These are phyloP conservation scores for Seriola quinqueradiata DNA, from an alignment of 2,113 vertebrate genomes.

Conservation along the genomic window DNA sequence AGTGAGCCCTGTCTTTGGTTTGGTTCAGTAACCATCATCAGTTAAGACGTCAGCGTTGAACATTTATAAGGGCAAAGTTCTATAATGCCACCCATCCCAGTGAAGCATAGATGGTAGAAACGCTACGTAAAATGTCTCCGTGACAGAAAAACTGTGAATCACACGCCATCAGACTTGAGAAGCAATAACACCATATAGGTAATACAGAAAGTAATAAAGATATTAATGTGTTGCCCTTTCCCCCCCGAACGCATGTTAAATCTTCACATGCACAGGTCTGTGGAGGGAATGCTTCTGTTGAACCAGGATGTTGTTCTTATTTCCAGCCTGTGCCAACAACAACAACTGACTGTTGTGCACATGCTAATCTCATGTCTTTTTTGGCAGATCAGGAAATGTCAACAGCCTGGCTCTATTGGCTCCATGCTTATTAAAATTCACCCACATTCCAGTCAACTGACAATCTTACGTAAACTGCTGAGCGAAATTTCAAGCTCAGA, in stretches of 20 bases:
- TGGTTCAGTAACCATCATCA: slow-evolving; percentile 52
- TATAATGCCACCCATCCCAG: background rate
- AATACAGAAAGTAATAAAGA: background rate
- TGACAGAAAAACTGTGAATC: background rate
- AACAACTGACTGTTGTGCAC: slow-evolving; percentile 40
- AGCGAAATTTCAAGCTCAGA: slow-evolving; percentile 1
- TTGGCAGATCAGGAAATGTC: slow-evolving; percentile 44
- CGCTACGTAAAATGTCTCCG: background rate
- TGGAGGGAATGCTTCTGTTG: slow-evolving; percentile 23
- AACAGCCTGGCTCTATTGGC: slow-evolving; percentile 28
- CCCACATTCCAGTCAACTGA: slow-evolving; percentile 6
- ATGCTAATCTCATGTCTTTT: slow-evolving; percentile 45
- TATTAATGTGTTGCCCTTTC: background rate
- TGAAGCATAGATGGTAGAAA: slow-evolving; percentile 21
- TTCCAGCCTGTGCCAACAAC: slow-evolving; percentile 15
- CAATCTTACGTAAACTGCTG: background rate
- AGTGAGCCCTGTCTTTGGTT: slow-evolving; percentile 30
- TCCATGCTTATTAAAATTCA: slow-evolving; percentile 7
- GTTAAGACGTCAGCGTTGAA: slow-evolving; percentile 24
- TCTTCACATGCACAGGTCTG: background rate
- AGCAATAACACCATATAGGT: background rate
- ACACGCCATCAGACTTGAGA: background rate
- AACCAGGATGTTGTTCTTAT: slow-evolving; percentile 32
- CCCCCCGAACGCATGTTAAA: background rate
- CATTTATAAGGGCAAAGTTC: slow-evolving; percentile 27